Evolutionary conservation across 2,113 vertebrate species (phyloP).

Genomic region (Papio anubis): DNA sequence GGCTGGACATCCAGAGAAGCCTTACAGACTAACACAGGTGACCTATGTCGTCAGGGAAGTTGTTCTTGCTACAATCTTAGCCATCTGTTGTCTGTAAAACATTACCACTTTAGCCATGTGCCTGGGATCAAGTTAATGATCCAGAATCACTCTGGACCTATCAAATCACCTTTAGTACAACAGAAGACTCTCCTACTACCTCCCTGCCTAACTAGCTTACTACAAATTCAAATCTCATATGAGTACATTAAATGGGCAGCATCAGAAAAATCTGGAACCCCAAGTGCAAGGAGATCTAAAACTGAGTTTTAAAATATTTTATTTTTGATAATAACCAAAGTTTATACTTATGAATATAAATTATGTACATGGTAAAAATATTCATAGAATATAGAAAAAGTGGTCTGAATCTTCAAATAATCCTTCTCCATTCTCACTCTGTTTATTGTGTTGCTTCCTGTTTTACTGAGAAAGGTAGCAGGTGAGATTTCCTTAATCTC

Average conservation of each 20-base stretch:
- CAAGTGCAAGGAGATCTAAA: neutral
- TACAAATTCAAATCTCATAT: neutral
- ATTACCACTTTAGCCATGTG: neutral
- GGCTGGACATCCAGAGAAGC: neutral
- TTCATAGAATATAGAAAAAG: neutral
- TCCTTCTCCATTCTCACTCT: neutral
- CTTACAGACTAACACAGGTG: neutral
- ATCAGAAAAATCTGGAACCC: neutral
- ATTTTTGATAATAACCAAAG: neutral
- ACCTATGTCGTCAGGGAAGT: neutral
- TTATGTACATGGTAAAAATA: neutral
- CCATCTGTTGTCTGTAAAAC: neutral
- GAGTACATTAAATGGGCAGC: neutral
- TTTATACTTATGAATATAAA: neutral
- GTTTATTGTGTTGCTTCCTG: neutral
- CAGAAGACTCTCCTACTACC: neutral
- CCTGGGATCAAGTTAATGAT: neutral
- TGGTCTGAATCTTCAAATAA: neutral
- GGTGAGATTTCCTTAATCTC: neutral
- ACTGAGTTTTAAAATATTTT: neutral
- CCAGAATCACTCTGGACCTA: neutral
- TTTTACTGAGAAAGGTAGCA: neutral
- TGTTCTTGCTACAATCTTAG: neutral
- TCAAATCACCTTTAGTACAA: neutral
- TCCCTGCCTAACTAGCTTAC: neutral